Evolutionary conservation across 1,140 invertebrate species (phyloP).

Genomic region (Ostrea denselamellosa): DNA sequence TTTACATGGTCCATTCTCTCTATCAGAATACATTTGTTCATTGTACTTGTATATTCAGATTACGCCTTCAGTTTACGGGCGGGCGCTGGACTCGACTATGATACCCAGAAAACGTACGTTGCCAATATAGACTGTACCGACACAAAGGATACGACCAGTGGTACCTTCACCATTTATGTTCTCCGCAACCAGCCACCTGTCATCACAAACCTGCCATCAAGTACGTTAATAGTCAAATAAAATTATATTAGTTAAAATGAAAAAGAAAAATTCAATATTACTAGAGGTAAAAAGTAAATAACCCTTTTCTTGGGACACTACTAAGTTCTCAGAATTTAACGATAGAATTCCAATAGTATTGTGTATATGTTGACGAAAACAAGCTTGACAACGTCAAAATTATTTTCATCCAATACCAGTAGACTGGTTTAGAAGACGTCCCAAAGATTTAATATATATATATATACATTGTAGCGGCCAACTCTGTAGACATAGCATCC

Average conservation of each 20-base stretch:
- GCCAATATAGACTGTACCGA: background rate
- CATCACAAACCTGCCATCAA: conserved; percentile 20
- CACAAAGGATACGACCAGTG: conserved; percentile 22
- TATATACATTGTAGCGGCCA: background rate
- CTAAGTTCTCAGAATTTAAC: no score
- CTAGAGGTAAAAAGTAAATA: no score
- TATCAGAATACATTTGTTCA: background rate
- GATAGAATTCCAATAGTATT: no score
- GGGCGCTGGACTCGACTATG: conserved; percentile 14
- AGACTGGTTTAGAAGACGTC: no score
- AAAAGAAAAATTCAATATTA: no score
- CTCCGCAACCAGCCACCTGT: background rate
- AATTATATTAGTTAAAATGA: no score
- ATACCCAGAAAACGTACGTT: background rate
- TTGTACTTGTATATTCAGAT: background rate
- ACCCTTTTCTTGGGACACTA: no score
- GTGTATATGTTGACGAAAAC: no score
- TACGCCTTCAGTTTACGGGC: background rate
- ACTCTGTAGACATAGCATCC: background rate
- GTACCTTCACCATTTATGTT: conserved; percentile 8
- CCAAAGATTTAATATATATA: background rate
- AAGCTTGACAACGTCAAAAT: no score
- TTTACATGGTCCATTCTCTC: background rate
- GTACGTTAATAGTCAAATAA: background rate
- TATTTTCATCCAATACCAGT: no score